Conservation (phyloP, 2,888 invertebrate genomes). For the Hemicrepidius hirtus region DNA sequence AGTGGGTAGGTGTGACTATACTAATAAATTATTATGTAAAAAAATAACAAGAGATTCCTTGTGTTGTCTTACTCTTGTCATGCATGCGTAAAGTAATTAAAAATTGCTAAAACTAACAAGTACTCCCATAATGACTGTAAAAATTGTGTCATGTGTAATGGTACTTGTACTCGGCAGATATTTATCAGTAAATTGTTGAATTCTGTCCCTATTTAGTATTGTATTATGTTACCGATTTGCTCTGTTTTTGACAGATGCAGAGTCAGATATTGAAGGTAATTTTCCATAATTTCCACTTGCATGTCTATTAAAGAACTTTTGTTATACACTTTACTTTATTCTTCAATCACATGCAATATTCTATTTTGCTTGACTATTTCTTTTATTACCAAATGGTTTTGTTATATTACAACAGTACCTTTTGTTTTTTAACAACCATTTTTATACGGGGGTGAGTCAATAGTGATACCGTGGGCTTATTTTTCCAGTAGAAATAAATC, state of each 20-base stretch:
- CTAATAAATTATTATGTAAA: not conserved
- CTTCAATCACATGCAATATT: not conserved
- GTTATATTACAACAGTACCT: too few species aligned
- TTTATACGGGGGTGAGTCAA: too few species aligned
- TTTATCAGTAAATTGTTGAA: slow-evolving; percentile 21
- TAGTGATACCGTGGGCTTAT: too few species aligned
- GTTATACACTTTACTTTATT: not conserved
- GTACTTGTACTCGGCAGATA: not conserved
- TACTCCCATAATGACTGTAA: slow-evolving; percentile 15
- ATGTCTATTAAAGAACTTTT: slow-evolving; percentile 20
- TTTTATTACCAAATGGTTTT: too few species aligned
- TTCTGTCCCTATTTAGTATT: slow-evolving; percentile 28
- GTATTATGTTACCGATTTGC: slow-evolving; percentile 51
- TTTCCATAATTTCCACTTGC: slow-evolving; percentile 48
- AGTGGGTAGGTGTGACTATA: slow-evolving; percentile 80
- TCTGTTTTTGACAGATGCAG: slow-evolving; percentile 67
- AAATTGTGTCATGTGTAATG: slow-evolving; percentile 6
- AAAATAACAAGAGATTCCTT: slow-evolving; percentile 9
- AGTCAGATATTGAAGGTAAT: slow-evolving; percentile 73
- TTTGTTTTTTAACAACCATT: too few species aligned
- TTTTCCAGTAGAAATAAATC: too few species aligned
- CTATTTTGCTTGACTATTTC: not conserved
- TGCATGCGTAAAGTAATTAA: slow-evolving; percentile 20
- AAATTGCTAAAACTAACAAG: slow-evolving; percentile 5
- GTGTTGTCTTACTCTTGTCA: slow-evolving; percentile 17